These are phyloP conservation scores for Donacobius atricapilla DNA, from an alignment of 2,113 vertebrate species.

Conservation along the genomic window DNA sequence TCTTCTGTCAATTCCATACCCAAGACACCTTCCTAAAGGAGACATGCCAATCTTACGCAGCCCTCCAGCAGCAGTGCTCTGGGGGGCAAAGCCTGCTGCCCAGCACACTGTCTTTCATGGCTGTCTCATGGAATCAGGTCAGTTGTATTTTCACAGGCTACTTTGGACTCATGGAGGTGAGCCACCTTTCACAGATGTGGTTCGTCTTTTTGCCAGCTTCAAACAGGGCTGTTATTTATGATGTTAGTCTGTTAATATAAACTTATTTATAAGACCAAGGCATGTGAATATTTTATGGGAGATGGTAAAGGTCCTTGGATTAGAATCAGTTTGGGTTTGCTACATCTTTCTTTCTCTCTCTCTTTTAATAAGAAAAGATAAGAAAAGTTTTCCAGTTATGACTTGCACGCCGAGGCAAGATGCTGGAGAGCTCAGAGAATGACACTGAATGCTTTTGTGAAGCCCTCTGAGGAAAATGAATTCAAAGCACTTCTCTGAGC, in stretches of 20 bases:
- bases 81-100: neutral
- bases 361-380: neutral
- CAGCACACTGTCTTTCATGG: neutral
- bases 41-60: neutral
- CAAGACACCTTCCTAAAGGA: neutral
- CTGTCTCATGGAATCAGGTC: neutral
- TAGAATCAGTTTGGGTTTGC: neutral
- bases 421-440: neutral
- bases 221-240: neutral
- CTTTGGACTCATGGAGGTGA: neutral
- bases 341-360: neutral
- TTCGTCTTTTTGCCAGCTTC: neutral
- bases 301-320: neutral
- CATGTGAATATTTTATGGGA: neutral
- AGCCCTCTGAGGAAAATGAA: neutral
- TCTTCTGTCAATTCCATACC: neutral
- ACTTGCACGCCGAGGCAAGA: rapidly evolving
- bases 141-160: neutral
- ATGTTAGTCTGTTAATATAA: neutral
- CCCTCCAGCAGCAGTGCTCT: neutral
- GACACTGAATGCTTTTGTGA: neutral
- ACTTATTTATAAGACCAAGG: neutral
- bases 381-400: neutral
- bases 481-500: neutral
- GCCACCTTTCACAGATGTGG: neutral